Conservation (phyloP, 2,113 vertebrate genomes). For the Rhinoptilus africanus region DNA sequence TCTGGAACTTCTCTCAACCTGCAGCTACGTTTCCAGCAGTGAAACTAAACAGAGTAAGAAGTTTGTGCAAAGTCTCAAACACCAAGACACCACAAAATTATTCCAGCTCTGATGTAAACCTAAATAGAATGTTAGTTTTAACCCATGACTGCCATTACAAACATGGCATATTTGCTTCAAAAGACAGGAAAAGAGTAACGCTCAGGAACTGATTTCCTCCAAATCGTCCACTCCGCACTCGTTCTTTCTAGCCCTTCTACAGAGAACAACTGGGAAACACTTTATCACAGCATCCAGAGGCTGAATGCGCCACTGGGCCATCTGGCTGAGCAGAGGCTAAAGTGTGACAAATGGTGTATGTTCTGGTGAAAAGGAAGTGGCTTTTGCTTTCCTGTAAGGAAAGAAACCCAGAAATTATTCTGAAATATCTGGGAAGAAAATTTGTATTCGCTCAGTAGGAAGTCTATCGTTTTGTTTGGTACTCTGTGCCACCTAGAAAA, state of each 20-base stretch:
- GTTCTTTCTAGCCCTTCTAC: neutral
- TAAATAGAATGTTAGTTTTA: neutral
- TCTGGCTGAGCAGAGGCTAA: neutral
- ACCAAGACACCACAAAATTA: neutral
- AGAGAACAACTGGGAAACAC: neutral
- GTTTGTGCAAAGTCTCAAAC: neutral
- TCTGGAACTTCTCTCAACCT: neutral
- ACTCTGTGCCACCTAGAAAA: neutral
- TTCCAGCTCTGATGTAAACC: neutral
- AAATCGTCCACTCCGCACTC: neutral
- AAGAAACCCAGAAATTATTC: neutral
- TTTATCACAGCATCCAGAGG: neutral
- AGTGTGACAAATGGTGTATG: neutral
- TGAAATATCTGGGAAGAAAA: neutral
- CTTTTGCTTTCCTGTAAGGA: neutral
- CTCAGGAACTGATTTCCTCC: neutral
- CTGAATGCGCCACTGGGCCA: neutral
- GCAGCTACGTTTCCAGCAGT: neutral
- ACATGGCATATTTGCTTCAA: neutral
- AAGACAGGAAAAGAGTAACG: neutral
- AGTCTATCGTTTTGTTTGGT: neutral
- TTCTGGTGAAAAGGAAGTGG: neutral
- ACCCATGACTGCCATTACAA: neutral
- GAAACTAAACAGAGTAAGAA: neutral
- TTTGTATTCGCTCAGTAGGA: neutral